phyloP scores from a whole-genome alignment of 2,888 invertebrate genomes.

The Drosophila paramelanica region DNA sequence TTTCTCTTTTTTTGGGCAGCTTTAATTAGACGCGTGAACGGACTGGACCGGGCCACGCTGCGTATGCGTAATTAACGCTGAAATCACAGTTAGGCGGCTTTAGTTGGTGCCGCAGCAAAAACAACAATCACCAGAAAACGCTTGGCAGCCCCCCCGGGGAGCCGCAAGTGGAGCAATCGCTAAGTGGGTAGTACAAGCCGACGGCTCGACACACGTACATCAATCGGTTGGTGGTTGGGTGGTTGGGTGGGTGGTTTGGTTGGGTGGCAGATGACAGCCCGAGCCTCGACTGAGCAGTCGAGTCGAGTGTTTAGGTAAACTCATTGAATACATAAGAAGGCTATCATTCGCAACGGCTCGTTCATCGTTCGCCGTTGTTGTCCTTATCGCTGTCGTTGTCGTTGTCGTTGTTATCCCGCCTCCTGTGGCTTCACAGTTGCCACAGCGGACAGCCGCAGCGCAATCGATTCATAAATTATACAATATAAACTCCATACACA shows the following conservation, averaged over 20 bases:
- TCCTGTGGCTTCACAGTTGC: slow-evolving; percentile 13
- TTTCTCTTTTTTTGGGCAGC: slow-evolving; percentile 17
- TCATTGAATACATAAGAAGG: slow-evolving; percentile 52
- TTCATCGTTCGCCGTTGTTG: not conserved
- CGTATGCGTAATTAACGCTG: slow-evolving; percentile 66
- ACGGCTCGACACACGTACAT: slow-evolving; percentile 15
- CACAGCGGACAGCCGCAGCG: slow-evolving; percentile 25
- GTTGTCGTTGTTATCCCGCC: not conserved
- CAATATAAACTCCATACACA: slow-evolving; percentile 37
- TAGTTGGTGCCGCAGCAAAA: slow-evolving; percentile 21
- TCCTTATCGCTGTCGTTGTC: not conserved
- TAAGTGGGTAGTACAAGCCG: not conserved
- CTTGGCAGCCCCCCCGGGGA: slow-evolving; percentile 1
- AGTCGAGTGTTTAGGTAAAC: slow-evolving; percentile 46
- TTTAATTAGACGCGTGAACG: slow-evolving; percentile 54
- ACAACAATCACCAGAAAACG: slow-evolving; percentile 28
- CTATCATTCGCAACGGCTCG: slow-evolving; percentile 21
- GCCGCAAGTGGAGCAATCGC: slow-evolving; percentile 7
- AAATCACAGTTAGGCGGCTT: slow-evolving; percentile 51
- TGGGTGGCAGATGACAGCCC: not conserved
- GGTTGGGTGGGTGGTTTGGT: not conserved
- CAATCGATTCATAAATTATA: slow-evolving; percentile 72
- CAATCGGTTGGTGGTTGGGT: slow-evolving; percentile 18
- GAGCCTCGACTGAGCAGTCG: slow-evolving; percentile 17
- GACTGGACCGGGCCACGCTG: slow-evolving; percentile 27